Conservation (phyloP, 2,888 invertebrate genomes). For the Stratiomys singularior region DNA sequence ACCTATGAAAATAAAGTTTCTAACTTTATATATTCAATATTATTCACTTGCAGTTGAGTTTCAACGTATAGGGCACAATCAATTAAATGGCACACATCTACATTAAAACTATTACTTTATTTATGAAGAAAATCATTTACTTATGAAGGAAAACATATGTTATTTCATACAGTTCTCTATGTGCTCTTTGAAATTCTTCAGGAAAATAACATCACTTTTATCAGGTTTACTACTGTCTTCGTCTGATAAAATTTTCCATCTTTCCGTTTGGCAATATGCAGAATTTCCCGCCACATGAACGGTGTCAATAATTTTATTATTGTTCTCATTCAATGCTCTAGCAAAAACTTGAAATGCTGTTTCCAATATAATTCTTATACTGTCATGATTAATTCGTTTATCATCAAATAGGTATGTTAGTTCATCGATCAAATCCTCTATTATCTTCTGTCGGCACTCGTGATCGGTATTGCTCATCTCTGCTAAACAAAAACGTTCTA, state of each 20-base stretch:
- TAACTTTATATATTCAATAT: too few species aligned
- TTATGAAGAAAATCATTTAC: too few species aligned
- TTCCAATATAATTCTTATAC: conserved; percentile 11
- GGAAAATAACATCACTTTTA: neutral
- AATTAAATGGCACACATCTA: too few species aligned
- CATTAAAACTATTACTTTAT: too few species aligned
- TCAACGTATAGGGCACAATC: too few species aligned
- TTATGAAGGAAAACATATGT: too few species aligned
- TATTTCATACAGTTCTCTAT: neutral
- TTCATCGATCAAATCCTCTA: neutral
- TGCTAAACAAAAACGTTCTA: neutral
- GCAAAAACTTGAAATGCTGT: conserved; percentile 9
- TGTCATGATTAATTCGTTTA: neutral
- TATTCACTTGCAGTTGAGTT: too few species aligned
- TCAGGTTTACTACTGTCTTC: neutral
- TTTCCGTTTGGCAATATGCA: neutral
- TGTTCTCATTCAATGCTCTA: neutral
- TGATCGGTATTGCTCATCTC: neutral
- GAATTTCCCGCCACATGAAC: neutral
- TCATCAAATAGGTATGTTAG: neutral
- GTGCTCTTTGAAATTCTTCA: neutral
- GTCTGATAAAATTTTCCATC: neutral
- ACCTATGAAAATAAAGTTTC: too few species aligned
- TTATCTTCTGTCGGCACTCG: neutral
- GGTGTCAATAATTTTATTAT: neutral